Base-by-base conservation (phyloP, 2,888 invertebrate species). In the Conomelus anceps region DNA sequence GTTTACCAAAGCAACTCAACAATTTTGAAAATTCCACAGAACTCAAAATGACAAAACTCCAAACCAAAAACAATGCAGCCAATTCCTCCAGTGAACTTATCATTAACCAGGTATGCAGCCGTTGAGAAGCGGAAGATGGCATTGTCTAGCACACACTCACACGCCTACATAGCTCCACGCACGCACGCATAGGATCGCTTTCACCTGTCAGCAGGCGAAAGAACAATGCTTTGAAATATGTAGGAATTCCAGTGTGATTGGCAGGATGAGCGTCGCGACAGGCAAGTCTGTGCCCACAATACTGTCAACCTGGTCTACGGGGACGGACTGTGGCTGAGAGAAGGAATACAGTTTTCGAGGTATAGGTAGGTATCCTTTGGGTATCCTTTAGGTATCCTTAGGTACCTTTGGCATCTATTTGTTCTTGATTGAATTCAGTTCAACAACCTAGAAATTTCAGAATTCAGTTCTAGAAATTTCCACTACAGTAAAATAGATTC, bases 91-190 rank as follows among this genome's bases (percentile, higher is more conserved):
- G 63, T 63, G n/a, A 63, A 63, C 63, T 63, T 63, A 63, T 63
- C 63, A 63, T 63, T 63, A 41, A 3, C 3, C 17, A 41, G 17
- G 13, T 41, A 41, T 41, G 41, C 41, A 41, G 17, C n/a, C n/a
- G n/a, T n/a, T 63, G 63, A n/a, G 63, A 63, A 88, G 84, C 85
- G 29, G 29, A 88, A 29, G 84, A 88, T 88, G 24, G 13, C 23
- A 85, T 88, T 85, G 34, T 29, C 24, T 23, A 23, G 29, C 63
- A 23, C 84, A 22, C 22, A 17, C 63, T 22, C 84, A 22, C 22
- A 17, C 84, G 23, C 41, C 7, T 41, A 22, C 26, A 23, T 23
- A 34, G 24, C 9, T 23, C 17, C 88, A 84, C 84, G 34, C 24
- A 84, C 84, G 34, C 84, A 84, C 88, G 34, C 88, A 88, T 63